These are phyloP conservation scores for Plecturocebus donacophilus DNA, from an alignment of 2,113 vertebrate genomes.

Conservation along the genomic window DNA sequence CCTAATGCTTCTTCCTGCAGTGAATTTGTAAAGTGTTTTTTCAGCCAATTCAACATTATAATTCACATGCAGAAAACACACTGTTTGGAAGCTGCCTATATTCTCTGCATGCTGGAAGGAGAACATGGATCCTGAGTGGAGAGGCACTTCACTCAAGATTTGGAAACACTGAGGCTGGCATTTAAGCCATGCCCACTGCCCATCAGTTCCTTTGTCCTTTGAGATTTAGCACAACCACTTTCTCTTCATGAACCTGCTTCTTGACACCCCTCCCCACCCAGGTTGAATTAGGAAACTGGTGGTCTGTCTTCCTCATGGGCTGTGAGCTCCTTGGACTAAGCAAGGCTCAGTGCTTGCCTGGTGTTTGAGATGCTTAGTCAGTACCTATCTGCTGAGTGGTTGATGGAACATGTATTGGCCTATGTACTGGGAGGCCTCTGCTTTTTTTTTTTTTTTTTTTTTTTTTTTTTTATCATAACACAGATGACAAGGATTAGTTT, in stretches of 20 bases:
- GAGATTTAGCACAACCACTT: not conserved
- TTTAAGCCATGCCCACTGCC: not conserved
- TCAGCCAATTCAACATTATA: not conserved
- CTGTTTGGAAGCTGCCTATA: not conserved
- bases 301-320: not conserved
- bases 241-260: not conserved
- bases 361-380: not conserved
- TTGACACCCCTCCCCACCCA: not conserved
- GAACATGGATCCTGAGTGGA: not conserved
- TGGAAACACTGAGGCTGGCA: not conserved
- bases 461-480: conserved; percentile 3
- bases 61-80: not conserved
- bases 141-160: not conserved
- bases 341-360: not conserved
- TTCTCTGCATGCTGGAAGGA: not conserved
- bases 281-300: not conserved
- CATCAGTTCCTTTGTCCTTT: not conserved
- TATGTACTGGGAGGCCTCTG: not conserved
- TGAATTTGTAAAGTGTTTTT: not conserved
- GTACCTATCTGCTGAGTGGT: not conserved
- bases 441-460: not conserved
- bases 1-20: not conserved
- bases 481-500: not conserved
- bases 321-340: not conserved
- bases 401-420: not conserved